Percentiles rank a stretch among this genome's conserved stretches.
Conservation (phyloP, 2,797 vertebrate species). For the Urophycis tenuis region DNA sequence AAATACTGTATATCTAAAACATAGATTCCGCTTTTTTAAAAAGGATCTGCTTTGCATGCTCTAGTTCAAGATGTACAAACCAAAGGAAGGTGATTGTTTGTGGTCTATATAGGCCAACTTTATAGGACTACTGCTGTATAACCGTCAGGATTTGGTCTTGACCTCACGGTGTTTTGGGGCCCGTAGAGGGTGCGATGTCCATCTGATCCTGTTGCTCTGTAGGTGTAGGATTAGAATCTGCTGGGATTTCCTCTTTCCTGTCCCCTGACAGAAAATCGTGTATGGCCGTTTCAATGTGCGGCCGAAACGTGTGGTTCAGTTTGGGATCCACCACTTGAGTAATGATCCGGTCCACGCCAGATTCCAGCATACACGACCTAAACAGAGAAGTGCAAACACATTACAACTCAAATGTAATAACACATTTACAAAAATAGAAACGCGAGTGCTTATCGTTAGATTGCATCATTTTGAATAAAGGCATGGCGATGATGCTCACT, state of each 20-base stretch:
- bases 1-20: background rate
- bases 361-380: constrained; percentile 97
- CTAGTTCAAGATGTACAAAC: background rate
- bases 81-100: background rate
- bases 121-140: background rate
- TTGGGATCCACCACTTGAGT: constrained; percentile 98
- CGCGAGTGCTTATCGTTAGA: background rate
- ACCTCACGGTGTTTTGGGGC: constrained; percentile 85
- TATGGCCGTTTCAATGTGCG: constrained; percentile 94
- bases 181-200: constrained; percentile 67
- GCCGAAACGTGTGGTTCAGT: constrained; percentile 96
- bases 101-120: no score
- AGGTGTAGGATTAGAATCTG: constrained; percentile 43
- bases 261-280: constrained; percentile 90
- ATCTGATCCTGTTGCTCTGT: constrained; percentile 75
- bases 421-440: background rate
- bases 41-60: background rate
- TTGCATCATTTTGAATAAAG: background rate
- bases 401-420: constrained; percentile 24
- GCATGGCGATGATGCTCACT: constrained; percentile 74
- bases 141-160: background rate
- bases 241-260: constrained; percentile 75
- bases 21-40: background rate
- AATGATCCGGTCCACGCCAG: constrained; percentile 97
- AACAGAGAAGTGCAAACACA: constrained; percentile 28